phyloP scores from a whole-genome alignment of 2,888 invertebrate species.

The Phaonia tiefii region DNA sequence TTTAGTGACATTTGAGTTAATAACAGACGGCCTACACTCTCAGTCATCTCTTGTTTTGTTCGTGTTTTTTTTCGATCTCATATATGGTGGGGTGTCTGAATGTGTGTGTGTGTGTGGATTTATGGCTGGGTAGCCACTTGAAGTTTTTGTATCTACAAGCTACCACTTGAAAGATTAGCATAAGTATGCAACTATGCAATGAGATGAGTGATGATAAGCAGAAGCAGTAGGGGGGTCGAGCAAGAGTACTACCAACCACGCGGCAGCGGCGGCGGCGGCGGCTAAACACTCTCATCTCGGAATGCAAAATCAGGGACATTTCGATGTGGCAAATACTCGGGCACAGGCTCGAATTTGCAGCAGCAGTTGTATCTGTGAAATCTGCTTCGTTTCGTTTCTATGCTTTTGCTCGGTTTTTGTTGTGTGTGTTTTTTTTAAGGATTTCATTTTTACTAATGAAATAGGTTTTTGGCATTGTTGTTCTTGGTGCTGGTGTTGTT shows the following conservation, averaged over 20 bases:
- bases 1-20: slow-evolving; percentile 74
- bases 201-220: slow-evolving; percentile 42
- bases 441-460: slow-evolving; percentile 59
- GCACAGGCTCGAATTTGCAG: slow-evolving; percentile 5
- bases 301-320: no score
- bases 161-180: slow-evolving; percentile 78
- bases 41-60: not conserved
- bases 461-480: slow-evolving; percentile 51
- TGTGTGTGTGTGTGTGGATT: slow-evolving; percentile 40
- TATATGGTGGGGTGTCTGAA: not conserved
- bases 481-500: slow-evolving; percentile 34
- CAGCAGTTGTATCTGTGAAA: not conserved
- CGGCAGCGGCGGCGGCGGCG: slow-evolving; percentile 10
- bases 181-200: slow-evolving; percentile 68
- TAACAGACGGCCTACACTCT: slow-evolving; percentile 63
- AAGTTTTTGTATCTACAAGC: slow-evolving; percentile 54
- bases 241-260: slow-evolving; percentile 42
- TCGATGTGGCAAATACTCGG: slow-evolving; percentile 28
- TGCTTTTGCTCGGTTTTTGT: not conserved
- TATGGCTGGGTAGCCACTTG: slow-evolving; percentile 62
- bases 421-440: slow-evolving; percentile 19
- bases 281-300: slow-evolving; percentile 24
- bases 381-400: not conserved
- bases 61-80: no score
- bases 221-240: slow-evolving; percentile 41